These are phyloP conservation scores for Pseudobourletiella spinata DNA, from an alignment of 1,140 invertebrate genomes.

Conservation along the genomic window DNA sequence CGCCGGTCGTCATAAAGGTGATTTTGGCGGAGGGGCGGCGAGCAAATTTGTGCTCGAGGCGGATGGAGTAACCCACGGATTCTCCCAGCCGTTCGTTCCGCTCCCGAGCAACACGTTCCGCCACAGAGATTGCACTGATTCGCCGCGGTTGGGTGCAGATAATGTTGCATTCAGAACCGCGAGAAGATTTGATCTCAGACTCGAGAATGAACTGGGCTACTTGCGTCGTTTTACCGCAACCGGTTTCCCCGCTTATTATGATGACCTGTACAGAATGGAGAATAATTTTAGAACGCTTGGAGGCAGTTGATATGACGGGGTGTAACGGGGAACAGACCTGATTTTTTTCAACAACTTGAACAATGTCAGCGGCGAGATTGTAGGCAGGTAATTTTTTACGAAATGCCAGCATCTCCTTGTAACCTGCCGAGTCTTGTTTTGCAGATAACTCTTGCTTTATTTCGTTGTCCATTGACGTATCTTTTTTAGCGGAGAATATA, in stretches of 20 bases:
- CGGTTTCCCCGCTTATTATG: constrained; percentile 43
- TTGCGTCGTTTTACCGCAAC: constrained; percentile 62
- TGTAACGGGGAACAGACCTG: background rate
- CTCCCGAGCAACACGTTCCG: constrained; percentile 74
- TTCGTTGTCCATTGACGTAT: constrained; percentile 32
- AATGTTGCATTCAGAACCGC: constrained; percentile 68
- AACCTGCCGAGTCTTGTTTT: constrained; percentile 33
- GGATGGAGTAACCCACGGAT: constrained; percentile 71
- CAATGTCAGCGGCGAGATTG: background rate
- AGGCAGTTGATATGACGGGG: background rate
- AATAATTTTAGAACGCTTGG: no score
- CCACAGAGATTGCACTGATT: constrained; percentile 72
- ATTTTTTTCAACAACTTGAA: background rate
- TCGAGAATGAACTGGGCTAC: constrained; percentile 83
- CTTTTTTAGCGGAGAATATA: no score
- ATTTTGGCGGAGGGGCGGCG: constrained; percentile 55
- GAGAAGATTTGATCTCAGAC: constrained; percentile 54
- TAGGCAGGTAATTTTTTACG: constrained; percentile 40
- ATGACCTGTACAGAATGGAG: constrained; percentile 29
- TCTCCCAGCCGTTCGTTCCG: constrained; percentile 57
- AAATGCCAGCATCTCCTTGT: constrained; percentile 37
- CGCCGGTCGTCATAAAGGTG: constrained; percentile 72
- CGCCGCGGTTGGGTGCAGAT: constrained; percentile 86
- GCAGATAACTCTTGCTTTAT: constrained; percentile 34
- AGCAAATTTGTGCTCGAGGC: constrained; percentile 52